Base-by-base conservation (phyloP, 2,888 invertebrate species). In the Himalopsyche tibetana region DNA sequence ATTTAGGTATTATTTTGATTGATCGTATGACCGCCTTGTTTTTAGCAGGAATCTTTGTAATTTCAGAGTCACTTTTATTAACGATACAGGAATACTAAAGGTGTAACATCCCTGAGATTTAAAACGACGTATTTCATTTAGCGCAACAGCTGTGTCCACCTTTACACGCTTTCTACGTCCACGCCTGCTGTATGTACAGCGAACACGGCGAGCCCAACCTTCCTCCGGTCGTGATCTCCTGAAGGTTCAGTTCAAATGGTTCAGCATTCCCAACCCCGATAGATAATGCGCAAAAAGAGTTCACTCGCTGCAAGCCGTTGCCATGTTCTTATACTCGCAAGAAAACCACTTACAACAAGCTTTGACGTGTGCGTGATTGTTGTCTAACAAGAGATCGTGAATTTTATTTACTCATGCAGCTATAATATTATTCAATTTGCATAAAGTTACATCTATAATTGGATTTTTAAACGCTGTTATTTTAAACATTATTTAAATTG, bases 191-290 rank as follows among this genome's bases (percentile, higher is more conserved):
- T 74, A 8, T 74, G 74, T 74, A 74, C 74, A 38, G 74, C 74
- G 74, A 38, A 36, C 74, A 74, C 74, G 36, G 74, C 74, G 74
- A 74, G 74, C 38, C 74, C 38, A 74, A 36, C 74, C 74, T 74
- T 74, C 69, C 74, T 74, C 36, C 28, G 74, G 74, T 74, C 74
- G 74, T 74, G 74, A 74, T 74, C 74, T 74, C 36, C 74, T 36
- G 74, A 74, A 74, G 74, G 74, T 74, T 74, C 74, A 38, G 74
- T 74, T 74, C 74, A 38, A 74, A 74, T 74, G 74, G 74, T 74
- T 74, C 74, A 74, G 36, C 74, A 74, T 74, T 74, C 74, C 36
- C 74, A 74, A 74, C 38, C 74, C 74, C 74, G 38, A 74, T 74
- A 74, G 74, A 74, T 74, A 74, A 74, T 74, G 36, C 38, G 74